These are phyloP conservation scores for Neuroterus valhalla DNA, from an alignment of 1,140 invertebrate genomes.

Conservation along the genomic window DNA sequence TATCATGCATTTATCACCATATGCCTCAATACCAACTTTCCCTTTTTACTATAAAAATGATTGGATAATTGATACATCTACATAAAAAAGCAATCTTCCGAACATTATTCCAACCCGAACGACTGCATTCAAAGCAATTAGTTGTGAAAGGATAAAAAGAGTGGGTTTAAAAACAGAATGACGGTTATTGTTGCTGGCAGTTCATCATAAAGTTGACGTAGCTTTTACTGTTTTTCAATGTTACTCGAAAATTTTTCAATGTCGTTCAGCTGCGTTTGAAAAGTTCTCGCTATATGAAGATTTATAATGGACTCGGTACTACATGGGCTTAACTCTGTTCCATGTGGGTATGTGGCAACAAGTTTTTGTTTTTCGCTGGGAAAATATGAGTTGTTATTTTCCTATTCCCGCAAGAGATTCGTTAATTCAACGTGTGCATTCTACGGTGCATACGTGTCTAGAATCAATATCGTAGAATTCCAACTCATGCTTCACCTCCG, in stretches of 20 bases:
- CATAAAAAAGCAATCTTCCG: too few species aligned
- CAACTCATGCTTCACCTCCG: background rate
- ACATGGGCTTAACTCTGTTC: background rate
- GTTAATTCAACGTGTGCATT: conserved; percentile 7
- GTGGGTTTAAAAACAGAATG: too few species aligned
- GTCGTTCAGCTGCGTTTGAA: background rate
- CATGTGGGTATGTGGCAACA: background rate
- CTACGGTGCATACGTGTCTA: background rate
- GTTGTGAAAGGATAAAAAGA: too few species aligned
- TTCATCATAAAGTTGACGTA: background rate
- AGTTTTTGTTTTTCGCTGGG: background rate
- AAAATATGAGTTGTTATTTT: conserved; percentile 7
- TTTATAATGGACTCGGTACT: background rate
- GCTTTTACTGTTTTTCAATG: background rate
- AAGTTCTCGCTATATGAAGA: conserved; percentile 16
- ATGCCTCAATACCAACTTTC: too few species aligned
- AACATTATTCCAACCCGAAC: too few species aligned
- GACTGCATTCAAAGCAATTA: too few species aligned
- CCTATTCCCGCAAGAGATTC: conserved; percentile 1
- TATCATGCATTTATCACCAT: too few species aligned
- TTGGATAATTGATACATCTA: too few species aligned
- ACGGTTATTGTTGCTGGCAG: too few species aligned
- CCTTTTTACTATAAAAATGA: too few species aligned
- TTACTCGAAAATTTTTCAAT: background rate
- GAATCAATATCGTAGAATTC: background rate